Evolutionary conservation across 2,888 invertebrate species (phyloP).

Genomic region (Eristalis arbustorum): DNA sequence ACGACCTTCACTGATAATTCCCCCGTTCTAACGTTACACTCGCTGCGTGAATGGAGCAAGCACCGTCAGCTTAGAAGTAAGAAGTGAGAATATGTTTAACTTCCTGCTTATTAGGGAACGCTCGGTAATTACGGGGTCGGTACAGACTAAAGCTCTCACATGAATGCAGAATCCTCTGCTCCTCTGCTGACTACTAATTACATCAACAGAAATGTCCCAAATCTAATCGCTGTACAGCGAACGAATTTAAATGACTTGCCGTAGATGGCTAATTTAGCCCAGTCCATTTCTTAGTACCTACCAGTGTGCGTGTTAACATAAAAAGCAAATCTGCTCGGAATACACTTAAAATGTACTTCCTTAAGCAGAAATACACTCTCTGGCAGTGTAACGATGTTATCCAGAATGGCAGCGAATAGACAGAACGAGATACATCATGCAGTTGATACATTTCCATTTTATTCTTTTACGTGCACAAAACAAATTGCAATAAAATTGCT

Average conservation of each 20-base stretch:
- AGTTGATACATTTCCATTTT: conserved; percentile 4
- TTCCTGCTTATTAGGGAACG: too few relatives aligned
- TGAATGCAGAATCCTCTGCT: too few relatives aligned
- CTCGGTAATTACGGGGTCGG: too few relatives aligned
- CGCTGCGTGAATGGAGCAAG: too few relatives aligned
- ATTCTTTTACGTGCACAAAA: conserved; percentile 29
- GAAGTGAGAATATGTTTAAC: too few relatives aligned
- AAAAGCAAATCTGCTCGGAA: conserved; percentile 7
- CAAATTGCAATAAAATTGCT: conserved; percentile 55
- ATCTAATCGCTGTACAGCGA: too few relatives aligned
- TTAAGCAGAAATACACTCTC: background rate
- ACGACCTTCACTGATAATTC: too few relatives aligned
- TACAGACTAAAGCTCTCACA: too few relatives aligned
- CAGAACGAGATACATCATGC: background rate
- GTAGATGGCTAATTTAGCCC: background rate
- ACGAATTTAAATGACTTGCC: background rate
- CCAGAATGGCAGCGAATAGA: background rate
- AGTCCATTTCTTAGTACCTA: background rate
- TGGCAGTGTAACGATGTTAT: conserved; percentile 16
- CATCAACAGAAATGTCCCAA: background rate
- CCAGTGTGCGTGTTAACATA: background rate
- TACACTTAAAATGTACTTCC: conserved; percentile 17
- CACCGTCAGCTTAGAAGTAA: too few relatives aligned
- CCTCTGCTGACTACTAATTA: background rate
- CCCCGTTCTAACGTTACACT: too few relatives aligned